Conservation (phyloP, 2,113 vertebrate genomes). For the Grantiella picta region DNA sequence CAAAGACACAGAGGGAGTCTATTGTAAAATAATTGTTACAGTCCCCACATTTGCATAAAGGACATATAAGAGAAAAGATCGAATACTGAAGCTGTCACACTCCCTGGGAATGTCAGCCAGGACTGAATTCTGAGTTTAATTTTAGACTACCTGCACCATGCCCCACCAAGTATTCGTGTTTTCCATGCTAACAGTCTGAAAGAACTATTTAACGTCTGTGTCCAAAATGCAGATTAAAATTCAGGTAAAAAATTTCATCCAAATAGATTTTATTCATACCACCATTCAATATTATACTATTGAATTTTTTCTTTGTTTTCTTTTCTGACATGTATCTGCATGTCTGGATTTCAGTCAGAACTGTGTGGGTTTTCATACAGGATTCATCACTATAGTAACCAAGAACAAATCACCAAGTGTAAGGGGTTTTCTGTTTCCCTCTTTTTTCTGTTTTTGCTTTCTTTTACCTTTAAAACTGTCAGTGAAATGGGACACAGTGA, state of each 20-base stretch:
- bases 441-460: neutral
- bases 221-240: neutral
- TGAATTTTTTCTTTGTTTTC: neutral
- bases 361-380: slow-evolving; percentile 8
- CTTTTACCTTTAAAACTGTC: neutral
- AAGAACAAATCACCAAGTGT: slow-evolving; percentile 14
- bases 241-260: neutral
- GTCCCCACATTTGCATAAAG: neutral
- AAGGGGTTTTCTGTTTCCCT: neutral
- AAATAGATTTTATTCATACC: neutral
- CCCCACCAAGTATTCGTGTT: neutral
- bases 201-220: neutral
- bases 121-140: neutral
- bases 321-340: slow-evolving; percentile 13
- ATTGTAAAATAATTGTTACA: neutral
- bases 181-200: neutral
- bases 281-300: neutral
- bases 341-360: slow-evolving; percentile 14
- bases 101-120: neutral
- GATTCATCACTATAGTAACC: slow-evolving; percentile 57
- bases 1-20: neutral
- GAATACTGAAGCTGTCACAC: neutral
- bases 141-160: neutral
- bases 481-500: neutral
- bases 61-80: neutral